These are phyloP conservation scores for Siniperca knerii DNA, from an alignment of 2,113 vertebrate species.

Conservation along the genomic window DNA sequence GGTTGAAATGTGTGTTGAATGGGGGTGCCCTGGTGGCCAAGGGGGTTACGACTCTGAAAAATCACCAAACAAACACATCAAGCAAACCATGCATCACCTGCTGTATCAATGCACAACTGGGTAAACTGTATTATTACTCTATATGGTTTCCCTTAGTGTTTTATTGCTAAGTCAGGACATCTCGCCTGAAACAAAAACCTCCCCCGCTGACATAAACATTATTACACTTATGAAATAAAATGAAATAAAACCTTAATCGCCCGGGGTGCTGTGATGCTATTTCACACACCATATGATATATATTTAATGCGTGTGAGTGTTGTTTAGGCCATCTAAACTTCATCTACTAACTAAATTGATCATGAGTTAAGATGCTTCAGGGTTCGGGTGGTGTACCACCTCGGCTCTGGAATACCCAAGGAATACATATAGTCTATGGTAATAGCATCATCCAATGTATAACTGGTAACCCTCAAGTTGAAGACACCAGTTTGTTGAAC, in stretches of 20 bases:
- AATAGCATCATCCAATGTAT: background rate
- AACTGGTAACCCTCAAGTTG: background rate
- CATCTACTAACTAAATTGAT: background rate
- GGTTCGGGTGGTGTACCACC: background rate
- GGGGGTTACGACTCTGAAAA: background rate
- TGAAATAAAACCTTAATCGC: conserved; percentile 11
- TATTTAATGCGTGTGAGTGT: conserved; percentile 9
- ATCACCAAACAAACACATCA: background rate
- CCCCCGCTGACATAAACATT: conserved; percentile 34
- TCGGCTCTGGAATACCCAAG: background rate
- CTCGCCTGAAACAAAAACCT: conserved; percentile 26
- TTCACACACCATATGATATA: conserved; percentile 12
- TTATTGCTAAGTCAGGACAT: conserved; percentile 20
- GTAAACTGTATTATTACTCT: conserved; percentile 35
- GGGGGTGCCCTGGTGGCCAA: too few species aligned
- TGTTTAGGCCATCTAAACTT: background rate
- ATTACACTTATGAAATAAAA: conserved; percentile 45
- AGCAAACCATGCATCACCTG: background rate
- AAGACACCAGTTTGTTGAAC: background rate
- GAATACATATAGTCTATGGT: background rate
- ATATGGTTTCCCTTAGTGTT: conserved; percentile 24
- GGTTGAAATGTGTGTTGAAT: background rate
- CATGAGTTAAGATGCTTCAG: background rate
- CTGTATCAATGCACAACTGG: conserved; percentile 15
- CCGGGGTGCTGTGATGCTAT: conserved; percentile 9